Evolutionary conservation across 2,113 vertebrate genomes (phyloP).

Genomic region (Lampris incognitus): DNA sequence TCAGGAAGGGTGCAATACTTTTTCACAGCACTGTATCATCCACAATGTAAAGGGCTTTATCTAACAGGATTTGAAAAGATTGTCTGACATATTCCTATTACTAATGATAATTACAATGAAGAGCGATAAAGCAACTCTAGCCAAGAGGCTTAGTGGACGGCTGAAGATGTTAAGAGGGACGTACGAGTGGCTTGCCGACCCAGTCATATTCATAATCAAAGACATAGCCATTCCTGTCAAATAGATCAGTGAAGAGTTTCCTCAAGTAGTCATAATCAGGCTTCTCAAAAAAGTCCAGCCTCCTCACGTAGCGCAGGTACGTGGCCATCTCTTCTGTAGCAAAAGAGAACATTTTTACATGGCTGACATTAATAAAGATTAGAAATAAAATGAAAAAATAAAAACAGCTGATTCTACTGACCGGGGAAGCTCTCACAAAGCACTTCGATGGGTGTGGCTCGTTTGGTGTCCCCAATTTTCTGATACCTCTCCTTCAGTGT

Average conservation of each 20-base stretch:
- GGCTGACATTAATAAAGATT: neutral
- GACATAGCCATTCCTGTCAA: conserved; percentile 92
- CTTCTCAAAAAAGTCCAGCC: conserved; percentile 97
- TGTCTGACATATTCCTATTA: neutral
- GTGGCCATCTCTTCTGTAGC: conserved; percentile 96
- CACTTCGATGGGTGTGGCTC: conserved; percentile 94
- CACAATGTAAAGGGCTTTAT: neutral
- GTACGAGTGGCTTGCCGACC: conserved; percentile 96
- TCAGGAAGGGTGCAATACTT: too few species aligned
- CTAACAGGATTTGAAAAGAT: neutral
- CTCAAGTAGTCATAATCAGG: conserved; percentile 96
- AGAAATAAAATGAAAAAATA: neutral
- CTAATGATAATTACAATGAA: neutral
- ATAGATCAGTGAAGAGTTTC: conserved; percentile 95
- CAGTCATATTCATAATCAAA: conserved; percentile 99
- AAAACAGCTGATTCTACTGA: conserved; percentile 68
- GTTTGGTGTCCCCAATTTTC: conserved; percentile 97
- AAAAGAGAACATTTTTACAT: conserved; percentile 30
- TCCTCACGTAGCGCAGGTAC: conserved; percentile 94
- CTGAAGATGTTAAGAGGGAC: conserved; percentile 52
- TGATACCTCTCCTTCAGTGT: conserved; percentile 97
- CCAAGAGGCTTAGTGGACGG: neutral
- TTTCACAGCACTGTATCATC: too few species aligned
- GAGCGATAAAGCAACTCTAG: conserved; percentile 1
- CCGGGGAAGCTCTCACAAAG: conserved; percentile 97